phyloP scores from a whole-genome alignment of 2,797 vertebrate species.

The Cryptoprocta ferox region DNA sequence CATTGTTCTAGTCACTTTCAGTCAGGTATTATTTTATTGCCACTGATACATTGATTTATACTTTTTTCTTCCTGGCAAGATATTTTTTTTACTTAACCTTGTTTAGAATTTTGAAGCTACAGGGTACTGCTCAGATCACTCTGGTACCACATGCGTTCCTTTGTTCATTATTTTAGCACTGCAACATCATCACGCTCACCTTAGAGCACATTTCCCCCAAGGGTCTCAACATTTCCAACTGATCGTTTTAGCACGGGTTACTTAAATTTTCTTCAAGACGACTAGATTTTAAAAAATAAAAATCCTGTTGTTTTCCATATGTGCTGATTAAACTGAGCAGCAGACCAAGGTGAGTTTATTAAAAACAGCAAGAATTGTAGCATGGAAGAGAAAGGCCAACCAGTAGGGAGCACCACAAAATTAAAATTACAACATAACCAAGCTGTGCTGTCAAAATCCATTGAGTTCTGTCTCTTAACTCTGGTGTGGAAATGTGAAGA shows the following conservation, averaged over 20 bases:
- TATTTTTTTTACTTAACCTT: constrained; percentile 13
- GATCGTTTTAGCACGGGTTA: constrained; percentile 52
- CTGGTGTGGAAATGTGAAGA: neutral
- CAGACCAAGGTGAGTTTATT: constrained; percentile 72
- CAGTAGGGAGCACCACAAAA: constrained; percentile 53
- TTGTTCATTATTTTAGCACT: neutral
- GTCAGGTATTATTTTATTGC: neutral
- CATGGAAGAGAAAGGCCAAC: constrained; percentile 6
- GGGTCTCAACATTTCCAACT: neutral
- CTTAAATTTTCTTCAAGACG: constrained; percentile 61
- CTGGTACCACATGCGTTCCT: neutral
- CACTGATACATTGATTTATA: neutral
- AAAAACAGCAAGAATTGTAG: constrained; percentile 72
- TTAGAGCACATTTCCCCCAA: neutral
- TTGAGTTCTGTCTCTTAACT: constrained; percentile 40
- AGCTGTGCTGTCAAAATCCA: constrained; percentile 67
- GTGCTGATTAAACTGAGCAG: constrained; percentile 70
- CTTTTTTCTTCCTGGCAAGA: neutral
- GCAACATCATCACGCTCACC: neutral
- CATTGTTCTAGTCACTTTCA: neutral
- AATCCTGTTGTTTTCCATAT: constrained; percentile 71
- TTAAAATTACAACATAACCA: constrained; percentile 71
- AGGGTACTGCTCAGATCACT: neutral
- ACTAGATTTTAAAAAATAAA: constrained; percentile 34
- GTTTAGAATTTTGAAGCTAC: neutral